These are phyloP conservation scores for Micrasema minimum DNA, from an alignment of 1,140 invertebrate genomes.

Conservation along the genomic window DNA sequence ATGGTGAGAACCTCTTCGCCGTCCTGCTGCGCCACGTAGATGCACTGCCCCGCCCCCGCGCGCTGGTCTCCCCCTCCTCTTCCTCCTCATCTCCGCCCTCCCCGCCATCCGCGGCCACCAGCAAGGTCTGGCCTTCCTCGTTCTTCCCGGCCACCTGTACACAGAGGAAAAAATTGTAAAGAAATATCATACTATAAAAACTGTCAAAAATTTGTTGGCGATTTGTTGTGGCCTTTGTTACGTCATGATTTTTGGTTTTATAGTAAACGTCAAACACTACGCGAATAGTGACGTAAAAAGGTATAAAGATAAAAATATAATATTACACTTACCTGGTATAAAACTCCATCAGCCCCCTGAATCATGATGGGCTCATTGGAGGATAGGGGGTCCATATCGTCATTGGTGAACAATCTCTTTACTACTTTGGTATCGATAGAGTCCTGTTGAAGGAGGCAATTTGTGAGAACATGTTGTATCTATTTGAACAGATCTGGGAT, in stretches of 20 bases:
- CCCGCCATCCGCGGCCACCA: constrained; percentile 74
- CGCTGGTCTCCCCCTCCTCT: constrained; percentile 70
- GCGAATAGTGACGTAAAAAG: too few relatives aligned
- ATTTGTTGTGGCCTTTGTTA: too few relatives aligned
- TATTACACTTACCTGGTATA: constrained; percentile 66
- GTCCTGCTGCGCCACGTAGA: constrained; percentile 51
- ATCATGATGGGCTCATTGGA: constrained; percentile 71
- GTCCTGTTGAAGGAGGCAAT: constrained; percentile 52
- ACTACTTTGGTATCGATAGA: constrained; percentile 62
- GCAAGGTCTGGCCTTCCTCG: constrained; percentile 77
- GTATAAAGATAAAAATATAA: too few relatives aligned
- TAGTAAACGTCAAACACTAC: too few relatives aligned
- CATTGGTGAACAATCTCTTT: constrained; percentile 61
- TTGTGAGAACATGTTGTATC: too few relatives aligned
- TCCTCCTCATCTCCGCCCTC: constrained; percentile 79
- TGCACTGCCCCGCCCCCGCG: constrained; percentile 61
- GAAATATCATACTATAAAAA: constrained; percentile 33
- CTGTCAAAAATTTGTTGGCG: too few relatives aligned
- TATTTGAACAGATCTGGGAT: too few relatives aligned
- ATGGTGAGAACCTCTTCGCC: constrained; percentile 60
- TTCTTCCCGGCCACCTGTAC: constrained; percentile 80
- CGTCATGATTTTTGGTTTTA: too few relatives aligned
- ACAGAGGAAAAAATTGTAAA: too few relatives aligned
- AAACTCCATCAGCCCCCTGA: constrained; percentile 74
- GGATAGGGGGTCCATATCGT: constrained; percentile 57